A percentile compares a stretch with the other conserved stretches of the same genome.
Evolutionary conservation across 2,888 invertebrate species (phyloP).

Genomic region (Griposia aprilina): DNA sequence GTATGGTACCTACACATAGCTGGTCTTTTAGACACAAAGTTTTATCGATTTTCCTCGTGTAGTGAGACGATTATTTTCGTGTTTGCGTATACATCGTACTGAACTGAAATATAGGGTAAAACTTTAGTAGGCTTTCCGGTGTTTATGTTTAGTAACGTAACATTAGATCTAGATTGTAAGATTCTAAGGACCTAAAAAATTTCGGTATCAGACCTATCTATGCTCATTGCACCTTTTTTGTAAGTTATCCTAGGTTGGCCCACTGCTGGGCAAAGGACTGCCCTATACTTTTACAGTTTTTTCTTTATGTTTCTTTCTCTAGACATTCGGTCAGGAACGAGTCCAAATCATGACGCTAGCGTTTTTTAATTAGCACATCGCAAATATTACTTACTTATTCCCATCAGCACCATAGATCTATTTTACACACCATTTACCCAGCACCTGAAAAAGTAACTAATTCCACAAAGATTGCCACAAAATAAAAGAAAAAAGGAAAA

Average conservation of each 20-base stretch:
- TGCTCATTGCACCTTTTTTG: background rate
- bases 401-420: background rate
- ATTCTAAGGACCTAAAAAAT: background rate
- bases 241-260: background rate
- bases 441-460: conserved; percentile 37
- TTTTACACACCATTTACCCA: conserved; percentile 28
- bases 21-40: conserved; percentile 12
- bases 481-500: conserved; percentile 38
- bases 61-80: background rate
- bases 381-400: background rate
- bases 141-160: background rate
- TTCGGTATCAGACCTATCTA: background rate
- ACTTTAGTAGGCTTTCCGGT: background rate
- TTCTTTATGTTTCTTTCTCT: background rate
- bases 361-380: background rate
- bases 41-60: conserved; percentile 11
- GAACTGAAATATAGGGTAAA: background rate
- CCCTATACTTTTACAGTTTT: background rate
- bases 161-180: background rate
- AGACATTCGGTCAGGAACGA: background rate
- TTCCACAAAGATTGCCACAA: conserved; percentile 13
- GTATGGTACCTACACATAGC: conserved; percentile 1
- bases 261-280: background rate
- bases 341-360: background rate
- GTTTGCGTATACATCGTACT: too few species aligned